Percentiles rank a stretch among this genome's conserved stretches.
These are phyloP conservation scores for Phragmatobia fuliginosa DNA, from an alignment of 2,888 invertebrate species.

Conservation along the genomic window DNA sequence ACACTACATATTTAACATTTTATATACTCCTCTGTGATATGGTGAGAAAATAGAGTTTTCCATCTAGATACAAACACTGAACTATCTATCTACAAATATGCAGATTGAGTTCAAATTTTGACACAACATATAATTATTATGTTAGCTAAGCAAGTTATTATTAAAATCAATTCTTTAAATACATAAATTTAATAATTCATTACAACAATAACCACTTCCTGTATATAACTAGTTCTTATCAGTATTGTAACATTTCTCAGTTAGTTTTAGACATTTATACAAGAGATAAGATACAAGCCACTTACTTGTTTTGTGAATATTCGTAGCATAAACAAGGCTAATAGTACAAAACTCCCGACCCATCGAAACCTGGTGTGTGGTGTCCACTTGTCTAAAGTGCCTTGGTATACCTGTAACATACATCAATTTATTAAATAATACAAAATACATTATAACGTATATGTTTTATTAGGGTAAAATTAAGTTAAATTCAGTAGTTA, in stretches of 20 bases:
- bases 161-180: not conserved
- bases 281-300: slow-evolving; percentile 41
- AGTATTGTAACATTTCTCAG: not conserved
- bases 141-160: no score
- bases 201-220: slow-evolving; percentile 3
- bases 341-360: slow-evolving; percentile 90
- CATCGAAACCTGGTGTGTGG: slow-evolving; percentile 94
- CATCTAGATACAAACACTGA: no score
- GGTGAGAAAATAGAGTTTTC: no score
- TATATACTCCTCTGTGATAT: no score
- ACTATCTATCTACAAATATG: no score
- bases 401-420: slow-evolving; percentile 90
- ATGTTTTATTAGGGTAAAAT: not conserved
- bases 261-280: slow-evolving; percentile 5
- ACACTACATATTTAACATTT: no score
- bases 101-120: no score
- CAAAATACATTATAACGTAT: no score
- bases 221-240: not conserved
- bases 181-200: not conserved
- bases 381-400: slow-evolving; percentile 94
- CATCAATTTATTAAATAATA: not conserved
- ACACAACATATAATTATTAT: no score
- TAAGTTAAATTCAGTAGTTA: not conserved
- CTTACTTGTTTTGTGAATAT: slow-evolving; percentile 93
- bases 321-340: slow-evolving; percentile 92